Conservation (phyloP, 1,140 invertebrate genomes). For the Aphaenogaster floridana region DNA sequence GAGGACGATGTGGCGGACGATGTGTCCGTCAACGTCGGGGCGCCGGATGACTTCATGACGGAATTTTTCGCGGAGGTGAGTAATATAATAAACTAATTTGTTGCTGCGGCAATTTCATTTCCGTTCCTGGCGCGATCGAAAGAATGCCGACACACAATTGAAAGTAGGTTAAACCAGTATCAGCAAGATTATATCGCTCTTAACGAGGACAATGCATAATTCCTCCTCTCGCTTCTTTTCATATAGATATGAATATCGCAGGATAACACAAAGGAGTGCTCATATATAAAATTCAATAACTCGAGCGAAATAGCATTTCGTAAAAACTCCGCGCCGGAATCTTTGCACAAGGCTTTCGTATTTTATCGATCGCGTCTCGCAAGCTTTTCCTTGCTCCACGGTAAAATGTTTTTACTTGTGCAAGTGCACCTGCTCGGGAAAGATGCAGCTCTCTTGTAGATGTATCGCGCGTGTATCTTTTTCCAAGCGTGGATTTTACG, state of each 20-base stretch:
- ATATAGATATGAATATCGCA: not conserved
- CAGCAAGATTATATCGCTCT: conserved; percentile 49
- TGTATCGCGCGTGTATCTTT: not conserved
- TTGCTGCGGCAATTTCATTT: conserved; percentile 10
- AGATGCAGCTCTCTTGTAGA: conserved; percentile 25
- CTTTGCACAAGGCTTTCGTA: conserved; percentile 24
- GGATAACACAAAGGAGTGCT: not conserved
- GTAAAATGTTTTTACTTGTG: conserved; percentile 22
- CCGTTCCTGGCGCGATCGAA: not conserved
- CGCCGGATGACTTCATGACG: conserved; percentile 97
- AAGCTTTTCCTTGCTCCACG: conserved; percentile 2
- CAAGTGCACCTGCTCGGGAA: not conserved
- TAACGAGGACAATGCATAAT: conserved; percentile 41
- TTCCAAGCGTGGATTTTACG: not conserved
- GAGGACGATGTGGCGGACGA: conserved; percentile 97
- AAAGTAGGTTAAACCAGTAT: conserved; percentile 67
- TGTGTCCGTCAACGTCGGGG: conserved; percentile 96
- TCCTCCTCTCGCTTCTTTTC: conserved; percentile 27
- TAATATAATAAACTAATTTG: conserved; percentile 75
- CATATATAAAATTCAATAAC: conserved; percentile 41
- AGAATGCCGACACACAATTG: not conserved
- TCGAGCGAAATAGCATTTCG: not conserved
- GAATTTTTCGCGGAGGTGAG: conserved; percentile 98
- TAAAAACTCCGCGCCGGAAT: conserved; percentile 17
- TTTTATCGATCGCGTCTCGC: conserved; percentile 39